Conservation (phyloP, 2,113 vertebrate genomes). For the Trematomus loennbergii region DNA sequence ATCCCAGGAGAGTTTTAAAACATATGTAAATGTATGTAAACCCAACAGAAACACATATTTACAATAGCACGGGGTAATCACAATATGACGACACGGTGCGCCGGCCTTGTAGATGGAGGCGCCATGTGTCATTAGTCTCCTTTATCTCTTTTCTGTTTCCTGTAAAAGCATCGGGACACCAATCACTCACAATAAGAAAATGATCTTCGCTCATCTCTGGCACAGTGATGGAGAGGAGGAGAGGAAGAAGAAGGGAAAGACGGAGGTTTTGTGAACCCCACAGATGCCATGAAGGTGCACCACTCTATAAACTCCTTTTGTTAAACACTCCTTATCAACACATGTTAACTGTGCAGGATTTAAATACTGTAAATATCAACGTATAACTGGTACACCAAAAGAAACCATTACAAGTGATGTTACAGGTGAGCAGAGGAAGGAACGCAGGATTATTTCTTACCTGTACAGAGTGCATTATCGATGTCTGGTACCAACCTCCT, state of each 20-base stretch:
- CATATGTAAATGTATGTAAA: conserved; percentile 83
- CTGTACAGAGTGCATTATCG: too few species aligned
- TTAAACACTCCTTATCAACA: not conserved
- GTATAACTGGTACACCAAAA: not conserved
- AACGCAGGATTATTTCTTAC: not conserved
- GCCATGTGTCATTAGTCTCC: conserved; percentile 91
- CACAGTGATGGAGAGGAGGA: conserved; percentile 37
- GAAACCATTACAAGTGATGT: not conserved
- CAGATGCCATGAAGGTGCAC: not conserved
- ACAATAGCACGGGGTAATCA: conserved; percentile 86
- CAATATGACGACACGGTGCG: conserved; percentile 82
- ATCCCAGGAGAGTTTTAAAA: conserved; percentile 74
- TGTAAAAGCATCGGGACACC: conserved; percentile 82
- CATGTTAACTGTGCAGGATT: not conserved
- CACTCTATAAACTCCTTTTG: not conserved
- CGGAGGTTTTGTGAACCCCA: not conserved
- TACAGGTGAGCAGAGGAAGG: not conserved
- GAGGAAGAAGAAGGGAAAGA: conserved; percentile 7
- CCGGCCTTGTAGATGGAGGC: conserved; percentile 86
- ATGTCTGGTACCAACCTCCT: not conserved
- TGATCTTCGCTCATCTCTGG: conserved; percentile 82
- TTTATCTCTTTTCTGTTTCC: conserved; percentile 82
- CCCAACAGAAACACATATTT: conserved; percentile 84
- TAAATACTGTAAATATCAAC: not conserved
- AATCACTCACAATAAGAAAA: conserved; percentile 86